These are phyloP conservation scores for Stegophylla sp. DNA, from an alignment of 2,888 invertebrate species.

Conservation along the genomic window DNA sequence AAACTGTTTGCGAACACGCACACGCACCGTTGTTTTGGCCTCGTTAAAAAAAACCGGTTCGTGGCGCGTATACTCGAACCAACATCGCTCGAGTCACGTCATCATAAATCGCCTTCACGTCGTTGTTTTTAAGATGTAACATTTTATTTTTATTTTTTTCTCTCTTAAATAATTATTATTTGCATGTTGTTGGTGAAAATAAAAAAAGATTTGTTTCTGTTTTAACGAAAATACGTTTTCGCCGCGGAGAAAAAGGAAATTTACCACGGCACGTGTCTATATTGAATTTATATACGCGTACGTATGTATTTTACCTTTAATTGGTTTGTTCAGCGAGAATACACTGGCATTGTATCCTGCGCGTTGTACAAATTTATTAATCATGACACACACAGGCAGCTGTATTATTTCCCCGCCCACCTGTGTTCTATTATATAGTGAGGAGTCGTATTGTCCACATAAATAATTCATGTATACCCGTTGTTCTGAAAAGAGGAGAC, in stretches of 20 bases:
- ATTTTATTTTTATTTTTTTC: slow-evolving; percentile 12
- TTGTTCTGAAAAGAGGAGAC: neutral
- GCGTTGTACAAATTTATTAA: neutral
- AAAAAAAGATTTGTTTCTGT: neutral
- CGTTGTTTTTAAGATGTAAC: neutral
- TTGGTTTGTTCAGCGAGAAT: neutral
- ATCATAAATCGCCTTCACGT: slow-evolving; percentile 14
- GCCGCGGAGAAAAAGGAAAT: neutral
- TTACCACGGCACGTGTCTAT: neutral
- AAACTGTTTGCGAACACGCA: slow-evolving; percentile 1
- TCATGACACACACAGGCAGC: neutral
- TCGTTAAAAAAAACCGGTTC: slow-evolving; percentile 51
- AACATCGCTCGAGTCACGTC: neutral
- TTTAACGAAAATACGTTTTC: neutral
- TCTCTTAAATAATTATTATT: slow-evolving; percentile 12
- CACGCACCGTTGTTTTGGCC: slow-evolving; percentile 36
- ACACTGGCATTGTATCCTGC: neutral
- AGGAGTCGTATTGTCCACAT: neutral
- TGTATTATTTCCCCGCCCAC: neutral
- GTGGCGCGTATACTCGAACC: neutral
- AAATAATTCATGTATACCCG: neutral
- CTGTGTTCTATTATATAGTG: neutral
- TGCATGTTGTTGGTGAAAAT: neutral
- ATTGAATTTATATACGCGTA: neutral
- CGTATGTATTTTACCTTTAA: neutral